A percentile compares a stretch with the other conserved stretches of the same genome.
Evolutionary conservation across 1,140 invertebrate species (phyloP).

Genomic region (Drosophila pandora): DNA sequence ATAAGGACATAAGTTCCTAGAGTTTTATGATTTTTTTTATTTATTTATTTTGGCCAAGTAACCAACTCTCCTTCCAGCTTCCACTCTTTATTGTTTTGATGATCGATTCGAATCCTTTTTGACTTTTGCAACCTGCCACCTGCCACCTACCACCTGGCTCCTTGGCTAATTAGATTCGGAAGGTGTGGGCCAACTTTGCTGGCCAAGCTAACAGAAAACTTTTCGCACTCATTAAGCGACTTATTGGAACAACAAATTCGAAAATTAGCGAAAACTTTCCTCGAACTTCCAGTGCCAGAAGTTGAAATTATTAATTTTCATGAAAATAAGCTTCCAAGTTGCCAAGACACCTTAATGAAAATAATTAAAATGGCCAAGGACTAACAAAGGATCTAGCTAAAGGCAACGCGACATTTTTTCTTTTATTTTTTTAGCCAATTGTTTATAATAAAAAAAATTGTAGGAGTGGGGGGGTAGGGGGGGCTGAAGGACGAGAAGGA

Average conservation of each 20-base stretch:
- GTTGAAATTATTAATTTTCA: background rate
- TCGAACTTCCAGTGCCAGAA: background rate
- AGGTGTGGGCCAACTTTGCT: background rate
- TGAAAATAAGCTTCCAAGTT: background rate
- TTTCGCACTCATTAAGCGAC: background rate
- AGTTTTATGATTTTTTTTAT: background rate
- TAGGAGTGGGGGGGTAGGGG: background rate
- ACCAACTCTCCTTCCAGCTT: no score
- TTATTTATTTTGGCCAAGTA: background rate
- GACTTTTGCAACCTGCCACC: conserved; percentile 1
- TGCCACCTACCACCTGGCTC: background rate
- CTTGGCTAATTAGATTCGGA: conserved; percentile 21
- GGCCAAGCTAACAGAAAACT: background rate
- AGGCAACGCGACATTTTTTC: conserved; percentile 8
- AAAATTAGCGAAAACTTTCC: background rate
- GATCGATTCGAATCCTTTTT: conserved; percentile 12
- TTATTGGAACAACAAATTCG: background rate
- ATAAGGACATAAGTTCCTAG: background rate
- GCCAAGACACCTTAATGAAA: conserved; percentile 10
- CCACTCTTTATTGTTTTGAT: background rate
- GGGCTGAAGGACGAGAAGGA: no score
- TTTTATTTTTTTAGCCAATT: conserved; percentile 6
- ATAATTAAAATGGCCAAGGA: background rate
- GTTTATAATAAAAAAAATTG: conserved; percentile 9
- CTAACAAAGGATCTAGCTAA: conserved; percentile 9